Percentiles rank a stretch among this genome's conserved stretches.
Conservation (phyloP, 2,113 vertebrate genomes). For the Butastur rufipennis region DNA sequence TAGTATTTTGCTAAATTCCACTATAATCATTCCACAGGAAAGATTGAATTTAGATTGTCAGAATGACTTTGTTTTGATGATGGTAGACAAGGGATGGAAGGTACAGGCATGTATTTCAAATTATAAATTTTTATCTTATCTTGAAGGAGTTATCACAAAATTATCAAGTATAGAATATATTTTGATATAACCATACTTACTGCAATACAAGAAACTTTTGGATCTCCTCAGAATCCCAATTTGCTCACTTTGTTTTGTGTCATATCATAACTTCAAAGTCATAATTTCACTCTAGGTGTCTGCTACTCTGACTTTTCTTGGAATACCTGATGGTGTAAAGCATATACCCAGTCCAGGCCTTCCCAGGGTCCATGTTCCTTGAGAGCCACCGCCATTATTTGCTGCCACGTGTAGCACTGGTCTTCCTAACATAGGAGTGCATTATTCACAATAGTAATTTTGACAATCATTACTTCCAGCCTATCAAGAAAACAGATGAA, state of each 20-base stretch:
- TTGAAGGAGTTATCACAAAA: not conserved
- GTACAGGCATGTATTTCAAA: not conserved
- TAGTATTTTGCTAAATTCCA: not conserved
- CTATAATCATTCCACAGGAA: slow-evolving; percentile 5
- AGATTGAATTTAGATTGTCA: not conserved
- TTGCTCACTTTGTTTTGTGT: not conserved
- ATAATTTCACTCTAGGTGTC: not conserved
- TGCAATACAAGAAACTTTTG: not conserved
- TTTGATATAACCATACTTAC: not conserved
- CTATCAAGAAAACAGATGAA: not conserved
- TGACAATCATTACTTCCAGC: not conserved
- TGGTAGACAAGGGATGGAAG: not conserved
- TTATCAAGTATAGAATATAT: not conserved
- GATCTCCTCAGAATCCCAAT: not conserved
- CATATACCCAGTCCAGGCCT: not conserved
- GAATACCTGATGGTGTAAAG: not conserved
- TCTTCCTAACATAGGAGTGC: not conserved
- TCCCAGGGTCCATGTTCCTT: not conserved
- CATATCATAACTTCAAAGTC: not conserved
- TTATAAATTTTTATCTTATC: not conserved
- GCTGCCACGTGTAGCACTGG: rapidly evolving
- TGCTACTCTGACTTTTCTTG: not conserved
- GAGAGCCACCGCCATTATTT: not conserved
- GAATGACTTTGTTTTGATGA: slow-evolving; percentile 12
- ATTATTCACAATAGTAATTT: not conserved